Evolutionary conservation across 2,888 invertebrate species (phyloP).

Genomic region (Abscondita cerata): DNA sequence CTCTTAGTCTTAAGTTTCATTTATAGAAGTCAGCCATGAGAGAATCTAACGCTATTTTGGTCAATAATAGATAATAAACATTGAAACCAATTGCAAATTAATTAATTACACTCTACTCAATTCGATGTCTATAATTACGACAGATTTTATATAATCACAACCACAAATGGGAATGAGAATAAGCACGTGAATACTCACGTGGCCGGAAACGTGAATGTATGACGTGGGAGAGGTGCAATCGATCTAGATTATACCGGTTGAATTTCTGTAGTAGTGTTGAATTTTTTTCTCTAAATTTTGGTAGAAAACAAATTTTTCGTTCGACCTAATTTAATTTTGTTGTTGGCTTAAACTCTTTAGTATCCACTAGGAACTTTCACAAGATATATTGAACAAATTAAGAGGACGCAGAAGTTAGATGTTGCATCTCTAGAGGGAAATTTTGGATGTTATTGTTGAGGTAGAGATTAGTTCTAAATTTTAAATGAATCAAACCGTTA

Average conservation of each 20-base stretch:
- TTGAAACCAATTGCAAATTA: neutral
- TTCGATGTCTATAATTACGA: neutral
- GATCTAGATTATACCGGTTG: neutral
- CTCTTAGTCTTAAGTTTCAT: slow-evolving; percentile 26
- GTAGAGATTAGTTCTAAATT: neutral
- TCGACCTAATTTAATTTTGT: no score
- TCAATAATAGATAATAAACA: slow-evolving; percentile 8
- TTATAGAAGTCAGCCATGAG: slow-evolving; percentile 21
- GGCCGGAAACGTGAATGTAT: slow-evolving; percentile 19
- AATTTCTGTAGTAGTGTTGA: neutral
- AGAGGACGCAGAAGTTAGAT: neutral
- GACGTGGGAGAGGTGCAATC: neutral
- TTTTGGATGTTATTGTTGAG: neutral
- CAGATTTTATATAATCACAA: slow-evolving; percentile 5
- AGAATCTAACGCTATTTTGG: slow-evolving; percentile 5
- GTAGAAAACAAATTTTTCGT: no score
- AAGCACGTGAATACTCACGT: slow-evolving; percentile 28
- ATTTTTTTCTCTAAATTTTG: neutral
- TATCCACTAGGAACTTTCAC: no score
- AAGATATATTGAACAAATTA: neutral
- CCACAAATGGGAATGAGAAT: neutral
- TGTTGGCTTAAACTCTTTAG: neutral
- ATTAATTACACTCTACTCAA: neutral
- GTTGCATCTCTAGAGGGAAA: neutral
- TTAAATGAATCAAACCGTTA: neutral